phyloP scores from a whole-genome alignment of 2,888 invertebrate genomes.

The Agrilus mali region DNA sequence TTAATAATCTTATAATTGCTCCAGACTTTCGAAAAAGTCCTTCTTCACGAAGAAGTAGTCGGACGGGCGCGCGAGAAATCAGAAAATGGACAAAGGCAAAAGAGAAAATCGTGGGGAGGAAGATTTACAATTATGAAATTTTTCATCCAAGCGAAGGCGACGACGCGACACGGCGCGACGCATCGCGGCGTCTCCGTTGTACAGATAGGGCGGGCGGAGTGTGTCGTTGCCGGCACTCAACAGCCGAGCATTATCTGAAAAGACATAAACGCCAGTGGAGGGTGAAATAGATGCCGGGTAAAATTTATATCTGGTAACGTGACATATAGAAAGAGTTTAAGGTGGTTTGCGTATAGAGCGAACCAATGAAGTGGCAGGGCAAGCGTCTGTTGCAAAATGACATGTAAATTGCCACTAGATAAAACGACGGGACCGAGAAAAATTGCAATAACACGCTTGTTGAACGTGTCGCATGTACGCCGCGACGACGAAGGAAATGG shows the following conservation, averaged over 20 bases:
- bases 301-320: conserved; percentile 10
- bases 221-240: neutral
- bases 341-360: conserved; percentile 2
- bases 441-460: conserved; percentile 12
- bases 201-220: neutral
- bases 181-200: neutral
- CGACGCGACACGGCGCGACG: neutral
- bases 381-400: conserved; percentile 16
- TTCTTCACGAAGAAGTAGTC: no score
- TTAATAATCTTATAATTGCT: no score
- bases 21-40: no score
- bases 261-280: conserved; percentile 9
- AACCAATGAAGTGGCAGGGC: conserved; percentile 17
- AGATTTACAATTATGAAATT: conserved; percentile 9
- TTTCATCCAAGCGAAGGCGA: neutral
- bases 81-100: no score
- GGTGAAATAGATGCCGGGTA: conserved; percentile 15
- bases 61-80: no score
- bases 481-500: conserved; percentile 15
- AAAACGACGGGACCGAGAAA: conserved; percentile 14
- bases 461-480: conserved; percentile 12
- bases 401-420: conserved; percentile 22
- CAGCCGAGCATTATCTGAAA: neutral
- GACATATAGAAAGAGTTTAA: conserved; percentile 4
- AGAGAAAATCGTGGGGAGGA: neutral